These are phyloP conservation scores for Cassiopea xamachana DNA, from an alignment of 30 jellyfish, hydroid and myxozoan species.

Conservation along the genomic window DNA sequence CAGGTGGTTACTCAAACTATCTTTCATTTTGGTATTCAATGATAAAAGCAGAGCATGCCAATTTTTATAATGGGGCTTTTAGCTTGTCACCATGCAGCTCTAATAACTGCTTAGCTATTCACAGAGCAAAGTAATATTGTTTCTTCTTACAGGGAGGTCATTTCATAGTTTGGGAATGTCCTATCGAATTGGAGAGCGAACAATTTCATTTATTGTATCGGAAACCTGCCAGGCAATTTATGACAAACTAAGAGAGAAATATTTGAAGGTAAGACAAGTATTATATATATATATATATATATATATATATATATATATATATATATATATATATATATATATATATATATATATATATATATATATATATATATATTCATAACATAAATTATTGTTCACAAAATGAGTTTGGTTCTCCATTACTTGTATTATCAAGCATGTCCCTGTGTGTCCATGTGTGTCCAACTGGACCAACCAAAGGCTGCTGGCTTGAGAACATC, in stretches of 20 bases:
- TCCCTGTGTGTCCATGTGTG: conserved; percentile 8
- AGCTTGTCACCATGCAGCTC: not conserved
- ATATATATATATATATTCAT: not conserved
- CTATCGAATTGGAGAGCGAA: conserved; percentile 49
- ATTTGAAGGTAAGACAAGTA: conserved; percentile 15
- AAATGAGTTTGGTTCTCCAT: not conserved
- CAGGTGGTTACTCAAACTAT: not conserved
- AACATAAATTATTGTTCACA: not conserved
- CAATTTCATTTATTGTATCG: conserved; percentile 15
- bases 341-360: too few relatives aligned
- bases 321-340: too few relatives aligned
- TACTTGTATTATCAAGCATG: not conserved
- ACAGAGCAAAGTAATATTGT: not conserved
- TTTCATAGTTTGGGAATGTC: conserved; percentile 23
- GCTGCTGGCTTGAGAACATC: conserved; percentile 10
- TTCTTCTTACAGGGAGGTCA: conserved; percentile 19
- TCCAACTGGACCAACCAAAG: not conserved
- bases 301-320: too few relatives aligned
- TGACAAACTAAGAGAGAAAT: conserved; percentile 6
- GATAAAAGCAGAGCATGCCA: not conserved
- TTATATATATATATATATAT: not conserved
- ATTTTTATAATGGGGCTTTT: not conserved
- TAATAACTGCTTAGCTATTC: too few relatives aligned
- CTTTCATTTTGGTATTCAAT: not conserved
- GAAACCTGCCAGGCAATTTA: conserved; percentile 45